A percentile compares a stretch with the other conserved stretches of the same genome.
These are phyloP conservation scores for Pantala flavescens DNA, from an alignment of 1,140 invertebrate species.

Conservation along the genomic window DNA sequence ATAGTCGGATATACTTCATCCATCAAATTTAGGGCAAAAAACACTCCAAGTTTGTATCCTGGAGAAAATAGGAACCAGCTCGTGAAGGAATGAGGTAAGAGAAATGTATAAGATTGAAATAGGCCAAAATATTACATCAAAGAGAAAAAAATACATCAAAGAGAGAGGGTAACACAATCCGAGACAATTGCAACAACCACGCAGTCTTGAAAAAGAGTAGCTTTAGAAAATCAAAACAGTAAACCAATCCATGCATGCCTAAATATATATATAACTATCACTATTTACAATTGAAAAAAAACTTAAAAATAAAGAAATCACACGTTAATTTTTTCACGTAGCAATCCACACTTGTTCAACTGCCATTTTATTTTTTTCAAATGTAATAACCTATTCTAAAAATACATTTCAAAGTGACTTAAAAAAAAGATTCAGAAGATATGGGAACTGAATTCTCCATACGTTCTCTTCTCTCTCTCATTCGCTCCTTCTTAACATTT, in stretches of 20 bases:
- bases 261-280: background rate
- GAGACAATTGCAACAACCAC: too few species aligned
- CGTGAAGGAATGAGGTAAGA: too few species aligned
- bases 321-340: background rate
- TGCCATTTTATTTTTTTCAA: background rate
- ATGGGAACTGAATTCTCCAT: background rate
- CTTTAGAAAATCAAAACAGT: background rate
- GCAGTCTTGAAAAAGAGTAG: too few species aligned
- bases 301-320: background rate
- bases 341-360: background rate
- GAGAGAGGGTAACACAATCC: too few species aligned
- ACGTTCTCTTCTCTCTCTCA: background rate
- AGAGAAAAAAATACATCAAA: too few species aligned
- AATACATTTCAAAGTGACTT: constrained; percentile 1
- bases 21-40: too few species aligned
- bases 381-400: background rate
- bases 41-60: too few species aligned
- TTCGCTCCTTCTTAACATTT: background rate
- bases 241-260: background rate
- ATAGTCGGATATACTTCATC: too few species aligned
- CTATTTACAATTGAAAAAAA: background rate
- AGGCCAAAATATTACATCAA: too few species aligned
- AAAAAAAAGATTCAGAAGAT: background rate
- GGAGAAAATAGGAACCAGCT: too few species aligned
- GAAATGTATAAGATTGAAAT: too few species aligned